Evolutionary conservation across 2,113 vertebrate species (phyloP).

Genomic region (Pelvicachromis taeniatus): DNA sequence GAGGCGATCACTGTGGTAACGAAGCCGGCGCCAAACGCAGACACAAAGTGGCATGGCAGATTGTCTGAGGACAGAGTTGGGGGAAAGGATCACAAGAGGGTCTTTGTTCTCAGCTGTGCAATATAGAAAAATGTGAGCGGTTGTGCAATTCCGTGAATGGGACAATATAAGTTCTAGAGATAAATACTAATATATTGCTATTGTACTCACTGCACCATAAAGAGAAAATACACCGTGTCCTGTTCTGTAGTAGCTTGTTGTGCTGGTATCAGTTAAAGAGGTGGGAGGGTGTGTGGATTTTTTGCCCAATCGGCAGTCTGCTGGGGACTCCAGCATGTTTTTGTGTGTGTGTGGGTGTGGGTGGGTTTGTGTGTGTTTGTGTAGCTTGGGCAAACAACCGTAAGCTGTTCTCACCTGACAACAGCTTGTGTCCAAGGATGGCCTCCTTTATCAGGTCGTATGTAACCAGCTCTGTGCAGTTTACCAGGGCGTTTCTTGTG

Average conservation of each 20-base stretch:
- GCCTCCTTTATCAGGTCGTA: conserved; percentile 86
- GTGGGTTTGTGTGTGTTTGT: background rate
- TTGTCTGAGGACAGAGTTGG: conserved; percentile 72
- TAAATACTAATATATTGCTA: background rate
- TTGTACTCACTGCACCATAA: background rate
- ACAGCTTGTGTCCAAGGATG: conserved; percentile 75
- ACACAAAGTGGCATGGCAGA: conserved; percentile 81
- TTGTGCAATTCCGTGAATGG: background rate
- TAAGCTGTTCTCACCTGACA: conserved; percentile 74
- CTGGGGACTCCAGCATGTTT: background rate
- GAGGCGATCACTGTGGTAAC: conserved; percentile 82
- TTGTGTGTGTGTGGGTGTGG: background rate
- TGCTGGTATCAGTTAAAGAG: conserved; percentile 45
- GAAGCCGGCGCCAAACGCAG: conserved; percentile 80
- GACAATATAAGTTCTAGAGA: conserved; percentile 17
- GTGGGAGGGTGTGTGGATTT: conserved; percentile 17
- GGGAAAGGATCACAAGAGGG: background rate
- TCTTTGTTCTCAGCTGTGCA: background rate
- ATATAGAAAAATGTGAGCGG: background rate
- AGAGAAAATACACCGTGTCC: background rate
- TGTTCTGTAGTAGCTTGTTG: background rate
- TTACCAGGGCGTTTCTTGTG: conserved; percentile 83
- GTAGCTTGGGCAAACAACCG: background rate
- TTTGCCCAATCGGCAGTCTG: conserved; percentile 41
- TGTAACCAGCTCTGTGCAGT: conserved; percentile 85